Base-by-base conservation (phyloP, 2,797 vertebrate species). In the Gambusia yucatana region DNA sequence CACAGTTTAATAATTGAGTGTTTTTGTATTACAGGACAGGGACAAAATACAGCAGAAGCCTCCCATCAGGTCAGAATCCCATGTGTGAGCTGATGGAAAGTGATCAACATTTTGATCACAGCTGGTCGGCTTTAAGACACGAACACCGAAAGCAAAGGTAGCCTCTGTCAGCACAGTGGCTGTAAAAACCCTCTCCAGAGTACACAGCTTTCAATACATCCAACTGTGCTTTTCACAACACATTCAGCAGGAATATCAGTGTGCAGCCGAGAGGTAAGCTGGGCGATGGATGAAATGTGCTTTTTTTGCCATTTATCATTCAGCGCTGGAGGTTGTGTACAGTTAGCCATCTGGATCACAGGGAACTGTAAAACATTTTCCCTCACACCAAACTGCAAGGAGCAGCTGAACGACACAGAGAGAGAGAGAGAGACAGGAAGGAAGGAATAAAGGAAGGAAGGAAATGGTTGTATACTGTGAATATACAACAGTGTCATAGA, bases 231-330 rank as follows among this genome's bases (percentile, higher is more conserved):
- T 91, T 87, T 91, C 90, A 85, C 86, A 81, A 87, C 88, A 84
- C 80, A 90, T 95, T 93, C 86, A 92, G 93, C 90, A 79, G 89
- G 92, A 90, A 89, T 89, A 90, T 89, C 92, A 91, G 93, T 83
- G 88, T 91, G 93, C 81, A 85, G 91, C 86, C 82, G 72, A 91
- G 92, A 92, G 91, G 93, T 91, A 91, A 93, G 92, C 89, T 61
- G 83, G 88, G 87, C 92, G 86, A 94, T 95, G 92, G 93, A 95
- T 95, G 95, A 93, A 94, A 94, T 90, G 92, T 75, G 88, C 91
- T 94, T 92, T 93, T 94, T 88, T 94, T 88, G 91, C 94, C 93
- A 95, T 96, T 96, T 93, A 95, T 96, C 95, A 95, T 94, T 94
- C 92, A 90, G 92, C 57, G 94, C 95, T 93, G 94, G 94, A 93